phyloP scores from a whole-genome alignment of 92 coral and sea anemone species.

The Parazoanthus swiftii region DNA sequence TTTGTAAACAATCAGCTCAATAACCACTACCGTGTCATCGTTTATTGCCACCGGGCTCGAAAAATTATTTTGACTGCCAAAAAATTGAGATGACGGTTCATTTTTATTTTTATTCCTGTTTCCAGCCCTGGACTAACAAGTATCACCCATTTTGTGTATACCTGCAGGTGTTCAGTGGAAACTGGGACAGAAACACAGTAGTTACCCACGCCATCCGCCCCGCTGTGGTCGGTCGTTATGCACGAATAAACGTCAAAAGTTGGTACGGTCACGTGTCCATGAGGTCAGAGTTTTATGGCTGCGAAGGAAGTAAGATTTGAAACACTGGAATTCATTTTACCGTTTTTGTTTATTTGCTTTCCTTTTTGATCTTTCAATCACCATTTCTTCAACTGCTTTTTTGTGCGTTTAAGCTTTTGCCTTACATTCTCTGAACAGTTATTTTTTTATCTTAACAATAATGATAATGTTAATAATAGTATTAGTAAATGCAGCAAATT shows the following conservation, averaged over 20 bases:
- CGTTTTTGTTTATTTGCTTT: not conserved
- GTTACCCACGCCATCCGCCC: not conserved
- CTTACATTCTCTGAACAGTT: too few relatives aligned
- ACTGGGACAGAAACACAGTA: conserved; percentile 23
- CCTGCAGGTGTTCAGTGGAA: conserved; percentile 12
- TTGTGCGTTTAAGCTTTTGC: not conserved
- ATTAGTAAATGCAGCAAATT: too few relatives aligned
- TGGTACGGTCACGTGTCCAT: conserved; percentile 30
- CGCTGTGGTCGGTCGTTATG: conserved; percentile 9
- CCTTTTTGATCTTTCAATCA: not conserved
- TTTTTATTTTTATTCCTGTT: too few relatives aligned
- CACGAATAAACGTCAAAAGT: conserved; percentile 18
- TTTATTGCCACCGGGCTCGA: too few relatives aligned
- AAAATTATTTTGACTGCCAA: too few relatives aligned
- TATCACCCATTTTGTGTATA: not conserved
- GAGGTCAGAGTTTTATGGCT: conserved; percentile 34
- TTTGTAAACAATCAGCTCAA: too few relatives aligned
- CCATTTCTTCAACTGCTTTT: not conserved
- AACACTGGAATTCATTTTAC: not conserved
- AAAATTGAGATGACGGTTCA: too few relatives aligned
- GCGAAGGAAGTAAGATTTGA: conserved; percentile 25
- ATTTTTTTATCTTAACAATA: too few relatives aligned
- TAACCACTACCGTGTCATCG: too few relatives aligned
- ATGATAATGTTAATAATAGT: too few relatives aligned
- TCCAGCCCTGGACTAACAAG: not conserved